These are phyloP conservation scores for Actias luna DNA, from an alignment of 2,888 invertebrate genomes.

Conservation along the genomic window DNA sequence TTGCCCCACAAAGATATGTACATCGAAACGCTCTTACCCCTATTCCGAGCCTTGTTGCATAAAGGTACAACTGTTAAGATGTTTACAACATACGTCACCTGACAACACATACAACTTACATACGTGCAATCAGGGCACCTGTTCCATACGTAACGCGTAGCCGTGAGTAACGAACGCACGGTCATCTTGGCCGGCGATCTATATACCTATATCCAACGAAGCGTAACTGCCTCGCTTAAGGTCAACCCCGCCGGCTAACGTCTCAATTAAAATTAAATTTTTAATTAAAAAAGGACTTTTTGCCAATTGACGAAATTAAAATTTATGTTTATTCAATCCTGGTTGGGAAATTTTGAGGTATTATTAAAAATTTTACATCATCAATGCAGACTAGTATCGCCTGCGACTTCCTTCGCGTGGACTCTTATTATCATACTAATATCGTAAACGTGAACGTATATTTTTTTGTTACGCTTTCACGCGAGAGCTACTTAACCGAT, in stretches of 20 bases:
- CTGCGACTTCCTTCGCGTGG: no score
- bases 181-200: conserved; percentile 3
- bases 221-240: not conserved
- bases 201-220: not conserved
- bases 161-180: not conserved
- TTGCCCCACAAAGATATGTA: not conserved
- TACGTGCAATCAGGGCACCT: not conserved
- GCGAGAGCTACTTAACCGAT: no score
- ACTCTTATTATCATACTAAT: no score
- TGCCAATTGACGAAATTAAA: not conserved
- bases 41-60: conserved; percentile 15
- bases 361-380: no score
- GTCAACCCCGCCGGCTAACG: conserved; percentile 4
- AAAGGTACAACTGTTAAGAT: not conserved
- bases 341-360: no score
- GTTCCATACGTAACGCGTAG: conserved; percentile 1
- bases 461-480: no score
- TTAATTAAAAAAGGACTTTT: not conserved
- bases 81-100: conserved; percentile 3
- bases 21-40: not conserved
- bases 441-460: no score
- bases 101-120: not conserved
- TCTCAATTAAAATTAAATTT: conserved; percentile 6
- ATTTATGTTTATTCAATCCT: no score
- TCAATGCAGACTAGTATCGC: no score